Evolutionary conservation across 2,888 invertebrate species (phyloP).

Genomic region (Drosophila merina): DNA sequence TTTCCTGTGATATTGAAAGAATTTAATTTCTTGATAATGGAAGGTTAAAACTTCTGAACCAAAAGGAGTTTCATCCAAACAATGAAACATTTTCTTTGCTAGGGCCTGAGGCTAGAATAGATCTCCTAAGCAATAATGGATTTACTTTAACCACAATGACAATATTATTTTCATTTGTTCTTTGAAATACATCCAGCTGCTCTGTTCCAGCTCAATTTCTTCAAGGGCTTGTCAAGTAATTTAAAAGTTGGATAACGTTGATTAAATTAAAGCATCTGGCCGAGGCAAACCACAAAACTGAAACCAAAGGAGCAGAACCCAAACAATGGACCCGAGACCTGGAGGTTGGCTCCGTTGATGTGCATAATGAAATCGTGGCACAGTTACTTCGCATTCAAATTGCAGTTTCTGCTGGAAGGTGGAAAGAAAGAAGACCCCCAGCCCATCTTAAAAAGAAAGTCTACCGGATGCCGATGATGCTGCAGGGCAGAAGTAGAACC

Average conservation of each 20-base stretch:
- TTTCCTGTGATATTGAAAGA: slow-evolving; percentile 7
- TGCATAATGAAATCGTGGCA: slow-evolving; percentile 69
- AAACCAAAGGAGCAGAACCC: slow-evolving; percentile 15
- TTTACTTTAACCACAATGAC: neutral
- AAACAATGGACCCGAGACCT: slow-evolving; percentile 9
- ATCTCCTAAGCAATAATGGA: neutral
- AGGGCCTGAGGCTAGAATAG: neutral
- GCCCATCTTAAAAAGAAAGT: slow-evolving; percentile 2
- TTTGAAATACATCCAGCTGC: slow-evolving; percentile 11
- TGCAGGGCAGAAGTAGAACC: slow-evolving; percentile 67
- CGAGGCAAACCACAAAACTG: slow-evolving; percentile 11
- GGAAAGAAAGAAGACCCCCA: neutral
- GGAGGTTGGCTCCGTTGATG: slow-evolving; percentile 53
- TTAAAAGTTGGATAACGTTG: slow-evolving; percentile 1
- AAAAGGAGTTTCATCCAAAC: neutral
- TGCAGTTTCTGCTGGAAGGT: slow-evolving; percentile 16
- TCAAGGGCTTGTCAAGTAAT: slow-evolving; percentile 11
- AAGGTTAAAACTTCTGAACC: neutral
- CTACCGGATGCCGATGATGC: slow-evolving; percentile 32
- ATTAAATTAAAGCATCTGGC: slow-evolving; percentile 24
- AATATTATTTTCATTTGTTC: slow-evolving; percentile 7
- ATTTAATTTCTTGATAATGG: neutral
- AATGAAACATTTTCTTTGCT: neutral
- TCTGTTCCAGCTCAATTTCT: slow-evolving; percentile 4
- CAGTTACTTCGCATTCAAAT: slow-evolving; percentile 55